Base-by-base conservation (phyloP, 1,140 invertebrate species). In the Eumeta japonica region DNA sequence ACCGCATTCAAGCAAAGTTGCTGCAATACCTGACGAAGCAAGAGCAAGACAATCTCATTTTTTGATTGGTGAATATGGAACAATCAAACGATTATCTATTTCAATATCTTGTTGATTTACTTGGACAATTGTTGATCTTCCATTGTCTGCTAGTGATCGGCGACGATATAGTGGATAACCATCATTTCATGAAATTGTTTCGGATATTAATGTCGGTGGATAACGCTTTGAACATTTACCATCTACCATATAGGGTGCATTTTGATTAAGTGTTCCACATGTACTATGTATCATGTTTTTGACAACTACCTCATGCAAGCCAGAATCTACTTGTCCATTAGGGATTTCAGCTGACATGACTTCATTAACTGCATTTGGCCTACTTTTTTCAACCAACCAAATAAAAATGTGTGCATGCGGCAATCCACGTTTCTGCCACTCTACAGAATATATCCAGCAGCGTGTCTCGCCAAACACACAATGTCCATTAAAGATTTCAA, bases 1-100 rank as follows among this genome's bases (percentile, higher is more conserved):
- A n/a, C 76, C 78, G 16, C 65, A 63, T 32, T 56, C 37, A 33
- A 81, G 40, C 15, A 80, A 55, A 28, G 71, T 79, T 16, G 78
- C 75, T 14, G 79, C 78, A 33, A 82, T 80, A 36, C 76, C 78
- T 16, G 78, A 80, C 29, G 68, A 78, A 35, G 78, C 78, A 24
- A 78, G 28, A 13, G 72, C 66, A 7, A 79, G 24, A 10, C 67
- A 63, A 39, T 68, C 62, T 12, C 58, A 29, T 18, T 43, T 43
- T 47, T 49, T 33, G 3, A 78, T 39, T 11, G 75, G 68, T 42
- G 63, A 77, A 62, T 81, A 81, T 36, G 76, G 78, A 17, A 80
- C 77, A 37, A 81, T 51, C 72, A 72, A 80, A 20, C 58, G 39
- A 45, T 80, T 80, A 48, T 79, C 70, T 18, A 78, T 45, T 37